phyloP scores from a whole-genome alignment of 2,888 invertebrate species.

The Amphipoea lucens region DNA sequence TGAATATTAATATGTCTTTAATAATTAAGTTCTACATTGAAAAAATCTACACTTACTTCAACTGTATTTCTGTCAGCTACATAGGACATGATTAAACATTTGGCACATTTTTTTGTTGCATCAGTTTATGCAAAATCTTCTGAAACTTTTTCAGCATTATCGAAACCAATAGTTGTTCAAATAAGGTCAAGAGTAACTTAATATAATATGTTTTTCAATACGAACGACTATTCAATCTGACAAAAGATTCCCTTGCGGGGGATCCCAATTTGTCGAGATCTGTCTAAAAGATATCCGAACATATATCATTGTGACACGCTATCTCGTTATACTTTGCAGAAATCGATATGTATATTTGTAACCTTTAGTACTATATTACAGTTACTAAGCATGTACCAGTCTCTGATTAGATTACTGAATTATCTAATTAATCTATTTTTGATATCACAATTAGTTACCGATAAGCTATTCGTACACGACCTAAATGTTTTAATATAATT shows the following conservation, averaged over 20 bases:
- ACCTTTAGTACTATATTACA: slow-evolving; percentile 41
- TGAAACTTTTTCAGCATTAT: background rate
- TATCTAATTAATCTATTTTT: slow-evolving; percentile 63
- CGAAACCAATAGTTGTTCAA: background rate
- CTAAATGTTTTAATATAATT: slow-evolving; percentile 23
- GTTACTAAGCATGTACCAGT: slow-evolving; percentile 41
- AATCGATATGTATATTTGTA: slow-evolving; percentile 56
- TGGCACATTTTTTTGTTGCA: background rate
- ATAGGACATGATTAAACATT: background rate
- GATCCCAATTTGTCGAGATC: slow-evolving; percentile 46
- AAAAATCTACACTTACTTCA: background rate
- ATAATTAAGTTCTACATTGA: background rate
- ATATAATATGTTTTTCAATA: slow-evolving; percentile 17
- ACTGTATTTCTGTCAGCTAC: background rate
- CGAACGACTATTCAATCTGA: slow-evolving; percentile 20
- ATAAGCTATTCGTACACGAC: slow-evolving; percentile 46
- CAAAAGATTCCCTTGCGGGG: slow-evolving; percentile 20
- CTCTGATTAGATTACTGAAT: slow-evolving; percentile 51
- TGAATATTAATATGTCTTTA: background rate
- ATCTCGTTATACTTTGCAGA: slow-evolving; percentile 49
- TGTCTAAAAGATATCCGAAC: slow-evolving; percentile 39
- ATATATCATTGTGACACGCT: slow-evolving; percentile 55
- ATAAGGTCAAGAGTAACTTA: slow-evolving; percentile 22
- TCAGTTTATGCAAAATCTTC: background rate
- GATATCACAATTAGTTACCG: slow-evolving; percentile 49